Base-by-base conservation (phyloP, 2,888 invertebrate genomes). In the Pristionchus entomophagus region DNA sequence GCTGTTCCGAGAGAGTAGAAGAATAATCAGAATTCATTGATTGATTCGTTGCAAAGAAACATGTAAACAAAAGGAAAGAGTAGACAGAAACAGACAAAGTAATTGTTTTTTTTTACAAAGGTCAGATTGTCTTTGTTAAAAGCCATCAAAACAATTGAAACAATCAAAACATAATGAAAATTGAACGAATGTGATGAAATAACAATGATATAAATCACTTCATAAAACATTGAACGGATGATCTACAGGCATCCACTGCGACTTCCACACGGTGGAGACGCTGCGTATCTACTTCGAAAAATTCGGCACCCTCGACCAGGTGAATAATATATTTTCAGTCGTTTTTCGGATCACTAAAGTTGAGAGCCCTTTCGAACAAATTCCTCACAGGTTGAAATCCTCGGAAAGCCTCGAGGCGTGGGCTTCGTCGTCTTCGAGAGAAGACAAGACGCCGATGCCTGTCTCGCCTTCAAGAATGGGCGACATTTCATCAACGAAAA, bases 401-500 rank as follows among this genome's bases (percentile, higher is more conserved):
- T 92, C 29, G 93, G 93, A 51, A 90, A 92, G 84, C 93, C 93
- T 45, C 88, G 91, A 17, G 93, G 93, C n/a, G 88, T 88, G 73
- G 93, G 92, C 26, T 93, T 92, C 87, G 91, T 93, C 45, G 92
- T 91, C 26, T 93, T 91, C 87, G 92, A 92, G 83, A 90, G 91
- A 32, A 88, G 90, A 84, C 89, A 89, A 38, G 87, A 90, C n/a
- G 92, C 90, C 22, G 91, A 92, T 69, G 86, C 87, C 38, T 90
- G 90, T 87, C 85, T 89, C 49, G 84, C 87, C n/a, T 87, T 88
- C 86, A 91, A 90, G 51, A 78, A 59, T 26, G 90, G 90, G 26
- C 85, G 88, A 65, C 91, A 91, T 86, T 86, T 88, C 45, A 87
- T 91, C 78, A 90, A 89, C 84, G 91, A 90, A 53, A 86, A 89